Evolutionary conservation across 2,888 invertebrate genomes (phyloP), one percentile per base, ranked within the genome.

Genomic region (Leuctra nigra): DNA sequence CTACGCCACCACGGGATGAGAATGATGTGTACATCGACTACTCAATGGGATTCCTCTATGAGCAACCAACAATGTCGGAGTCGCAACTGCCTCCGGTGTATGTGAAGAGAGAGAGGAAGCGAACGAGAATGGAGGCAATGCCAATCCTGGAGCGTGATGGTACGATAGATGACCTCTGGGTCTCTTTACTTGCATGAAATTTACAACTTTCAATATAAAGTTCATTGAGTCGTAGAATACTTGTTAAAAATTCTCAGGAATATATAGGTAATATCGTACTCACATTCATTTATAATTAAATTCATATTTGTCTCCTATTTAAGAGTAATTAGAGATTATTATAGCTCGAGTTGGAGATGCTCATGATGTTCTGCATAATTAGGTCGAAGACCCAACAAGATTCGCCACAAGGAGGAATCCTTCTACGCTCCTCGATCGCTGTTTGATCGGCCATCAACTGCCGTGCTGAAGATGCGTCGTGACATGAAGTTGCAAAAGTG

Each of bases 1-100:
- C 96, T 57, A 97, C 97, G 18, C 97, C 97, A 58, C 96, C 97
- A 11, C 86, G 88, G 70, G 90, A 91, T 70, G 94, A 94, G 67
- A 86, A 86, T 68, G 97, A 97, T 72, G 79, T 94, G 57, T 94
- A 94, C 76, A 84, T 92, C 64, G 96, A 97, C 71, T 81, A 83
- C 64, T 85, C 89, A 59, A 75, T 92, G 71, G 81, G 86, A 60
- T 89, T 91, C 69, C 80, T 96, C 61, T 97, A 97, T 74, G 89
- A 93, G 60, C 72, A 71, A 4, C 68, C 68, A 4, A 75, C 80
- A 64, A 89, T 92, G 80, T 76, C 86, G 7, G 95, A 92, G 68
- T 76, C 84, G 1, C 84, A 86, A 67, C 73, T 91, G 59, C 91
- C 91, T 33, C 86, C 88, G 1, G 81, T 87, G 54, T 90, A 87